Conservation (phyloP, 2,888 invertebrate genomes). For the Pyrrhia umbra region DNA sequence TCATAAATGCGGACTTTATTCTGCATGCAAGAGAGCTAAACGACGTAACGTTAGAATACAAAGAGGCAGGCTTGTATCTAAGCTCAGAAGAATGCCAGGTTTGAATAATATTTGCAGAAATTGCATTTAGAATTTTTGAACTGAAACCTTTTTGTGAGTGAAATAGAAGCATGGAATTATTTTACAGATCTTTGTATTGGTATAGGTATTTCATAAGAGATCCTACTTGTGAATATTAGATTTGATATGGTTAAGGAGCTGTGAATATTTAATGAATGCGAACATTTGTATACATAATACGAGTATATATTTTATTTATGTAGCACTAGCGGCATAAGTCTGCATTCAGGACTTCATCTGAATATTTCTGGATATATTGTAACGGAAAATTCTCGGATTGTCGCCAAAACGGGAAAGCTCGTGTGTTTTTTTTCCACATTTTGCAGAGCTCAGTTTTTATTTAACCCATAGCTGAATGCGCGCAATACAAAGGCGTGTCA, state of each 20-base stretch:
- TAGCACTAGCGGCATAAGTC: constrained; percentile 5
- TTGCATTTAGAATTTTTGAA: constrained; percentile 42
- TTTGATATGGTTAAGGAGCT: constrained; percentile 9
- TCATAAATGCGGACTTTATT: constrained; percentile 59
- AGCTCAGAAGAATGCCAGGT: constrained; percentile 52
- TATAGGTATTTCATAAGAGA: constrained; percentile 7
- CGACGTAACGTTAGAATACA: constrained; percentile 55
- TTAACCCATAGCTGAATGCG: constrained; percentile 80
- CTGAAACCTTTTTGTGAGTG: constrained; percentile 34
- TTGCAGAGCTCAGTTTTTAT: constrained; percentile 77
- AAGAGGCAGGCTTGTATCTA: constrained; percentile 48
- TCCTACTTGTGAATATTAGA: constrained; percentile 18
- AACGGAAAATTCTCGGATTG: constrained; percentile 60
- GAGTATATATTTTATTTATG: not conserved
- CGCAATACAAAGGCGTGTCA: constrained; percentile 82
- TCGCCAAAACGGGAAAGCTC: constrained; percentile 61
- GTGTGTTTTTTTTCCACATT: constrained; percentile 72
- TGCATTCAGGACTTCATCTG: constrained; percentile 42
- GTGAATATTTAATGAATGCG: constrained; percentile 35
- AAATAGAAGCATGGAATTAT: constrained; percentile 33
- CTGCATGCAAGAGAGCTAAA: constrained; percentile 40
- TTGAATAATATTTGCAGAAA: constrained; percentile 57
- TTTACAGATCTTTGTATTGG: constrained; percentile 14
- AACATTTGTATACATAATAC: constrained; percentile 14
- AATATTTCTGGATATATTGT: constrained; percentile 53